Evolutionary conservation across 1,140 invertebrate species (phyloP).

Genomic region (Thaumetopoea pityocampa): DNA sequence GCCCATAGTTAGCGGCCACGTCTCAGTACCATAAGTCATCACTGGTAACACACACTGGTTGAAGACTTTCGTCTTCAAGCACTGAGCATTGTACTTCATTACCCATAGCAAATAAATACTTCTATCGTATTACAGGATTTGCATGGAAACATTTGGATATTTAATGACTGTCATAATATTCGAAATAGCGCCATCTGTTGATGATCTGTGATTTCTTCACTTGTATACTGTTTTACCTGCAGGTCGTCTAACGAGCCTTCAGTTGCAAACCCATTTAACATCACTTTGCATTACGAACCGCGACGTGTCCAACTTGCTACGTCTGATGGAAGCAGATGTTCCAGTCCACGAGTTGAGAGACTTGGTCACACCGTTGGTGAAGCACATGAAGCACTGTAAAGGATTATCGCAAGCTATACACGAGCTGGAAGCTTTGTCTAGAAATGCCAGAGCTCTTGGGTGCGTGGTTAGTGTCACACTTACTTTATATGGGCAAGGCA

Average conservation of each 20-base stretch:
- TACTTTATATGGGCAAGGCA: no score
- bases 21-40: no score
- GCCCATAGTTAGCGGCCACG: no score
- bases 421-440: slow-evolving; percentile 84
- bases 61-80: no score
- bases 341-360: slow-evolving; percentile 80
- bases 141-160: no score
- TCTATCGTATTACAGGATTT: no score
- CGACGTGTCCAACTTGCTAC: slow-evolving; percentile 81
- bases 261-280: slow-evolving; percentile 84
- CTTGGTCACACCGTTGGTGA: slow-evolving; percentile 78
- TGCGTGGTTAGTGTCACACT: slow-evolving; percentile 85
- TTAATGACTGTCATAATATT: no score
- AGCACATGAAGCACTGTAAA: slow-evolving; percentile 79
- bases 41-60: no score
- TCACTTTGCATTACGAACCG: slow-evolving; percentile 82
- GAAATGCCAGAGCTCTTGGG: slow-evolving; percentile 82
- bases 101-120: no score
- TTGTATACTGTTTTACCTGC: slow-evolving; percentile 24
- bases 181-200: no score
- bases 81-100: no score
- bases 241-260: slow-evolving; percentile 81
- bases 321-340: slow-evolving; percentile 84
- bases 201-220: no score
- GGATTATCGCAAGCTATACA: slow-evolving; percentile 82